Evolutionary conservation across 2,797 vertebrate species (phyloP).

Genomic region (Orientallactaga sibirica): DNA sequence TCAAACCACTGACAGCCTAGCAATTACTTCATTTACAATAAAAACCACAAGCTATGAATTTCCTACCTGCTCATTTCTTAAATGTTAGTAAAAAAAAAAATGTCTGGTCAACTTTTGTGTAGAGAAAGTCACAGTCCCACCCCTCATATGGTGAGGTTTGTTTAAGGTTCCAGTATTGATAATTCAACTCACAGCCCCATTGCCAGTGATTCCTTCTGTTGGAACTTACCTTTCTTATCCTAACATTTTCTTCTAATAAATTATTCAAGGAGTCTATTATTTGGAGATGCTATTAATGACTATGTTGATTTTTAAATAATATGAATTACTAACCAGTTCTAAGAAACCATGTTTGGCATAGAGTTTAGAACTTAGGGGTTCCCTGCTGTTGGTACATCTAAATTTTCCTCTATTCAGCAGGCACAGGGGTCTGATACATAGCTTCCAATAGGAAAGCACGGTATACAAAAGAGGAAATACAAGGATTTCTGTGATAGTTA

Average conservation of each 20-base stretch:
- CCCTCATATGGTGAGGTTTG: background rate
- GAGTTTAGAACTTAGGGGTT: background rate
- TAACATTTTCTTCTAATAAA: background rate
- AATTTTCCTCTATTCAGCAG: background rate
- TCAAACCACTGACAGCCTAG: conserved; percentile 42
- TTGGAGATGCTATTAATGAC: background rate
- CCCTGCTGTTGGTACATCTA: background rate
- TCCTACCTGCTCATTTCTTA: conserved; percentile 55
- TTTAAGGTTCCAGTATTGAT: background rate
- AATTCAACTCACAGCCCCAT: background rate
- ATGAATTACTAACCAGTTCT: background rate
- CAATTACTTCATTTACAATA: conserved; percentile 75
- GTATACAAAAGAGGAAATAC: background rate
- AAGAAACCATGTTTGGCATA: background rate
- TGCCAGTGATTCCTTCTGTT: background rate
- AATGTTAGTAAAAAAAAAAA: conserved; percentile 47
- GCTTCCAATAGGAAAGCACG: background rate
- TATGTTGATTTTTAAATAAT: background rate
- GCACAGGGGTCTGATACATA: background rate
- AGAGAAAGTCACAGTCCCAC: background rate
- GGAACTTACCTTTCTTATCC: background rate
- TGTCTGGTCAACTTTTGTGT: background rate
- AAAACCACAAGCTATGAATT: conserved; percentile 63
- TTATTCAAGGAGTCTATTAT: background rate
- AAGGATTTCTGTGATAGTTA: background rate